A percentile compares a stretch with the other conserved stretches of the same genome.
Evolutionary conservation across 64 coral and sea anemone genomes (phyloP).

Genomic region (Actinia equina): DNA sequence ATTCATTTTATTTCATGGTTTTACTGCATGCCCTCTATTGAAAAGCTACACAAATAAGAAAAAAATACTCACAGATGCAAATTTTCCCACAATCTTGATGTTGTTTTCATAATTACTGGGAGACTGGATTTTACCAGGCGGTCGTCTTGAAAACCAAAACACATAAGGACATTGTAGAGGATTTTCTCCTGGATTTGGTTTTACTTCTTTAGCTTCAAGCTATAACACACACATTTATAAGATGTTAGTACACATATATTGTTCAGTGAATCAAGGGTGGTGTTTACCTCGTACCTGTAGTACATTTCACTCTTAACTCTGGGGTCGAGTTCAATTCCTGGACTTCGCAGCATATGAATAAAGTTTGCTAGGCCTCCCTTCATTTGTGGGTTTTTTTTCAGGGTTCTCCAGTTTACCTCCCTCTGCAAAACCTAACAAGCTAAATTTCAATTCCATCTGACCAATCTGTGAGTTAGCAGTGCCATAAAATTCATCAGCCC

Average conservation of each 20-base stretch:
- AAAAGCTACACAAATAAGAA: not conserved
- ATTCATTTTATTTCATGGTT: not conserved
- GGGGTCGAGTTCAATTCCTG: too few relatives aligned
- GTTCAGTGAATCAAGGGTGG: too few relatives aligned
- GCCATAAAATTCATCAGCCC: too few relatives aligned
- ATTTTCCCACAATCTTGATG: conserved; percentile 97
- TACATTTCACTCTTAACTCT: too few relatives aligned
- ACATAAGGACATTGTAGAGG: conserved; percentile 93
- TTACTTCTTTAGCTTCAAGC: conserved; percentile 69
- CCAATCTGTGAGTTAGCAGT: too few relatives aligned
- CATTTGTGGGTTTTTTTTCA: not conserved
- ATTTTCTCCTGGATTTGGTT: conserved; percentile 69
- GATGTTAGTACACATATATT: not conserved
- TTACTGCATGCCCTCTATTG: not conserved
- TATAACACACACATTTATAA: not conserved
- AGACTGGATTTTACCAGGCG: conserved; percentile 90
- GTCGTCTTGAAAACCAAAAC: conserved; percentile 95
- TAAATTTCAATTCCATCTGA: too few relatives aligned
- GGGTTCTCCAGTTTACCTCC: too few relatives aligned
- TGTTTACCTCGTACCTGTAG: too few relatives aligned
- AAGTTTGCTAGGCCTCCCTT: too few relatives aligned
- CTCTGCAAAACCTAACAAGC: too few relatives aligned
- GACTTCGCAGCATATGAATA: too few relatives aligned
- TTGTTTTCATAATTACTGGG: conserved; percentile 92
- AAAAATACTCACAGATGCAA: conserved; percentile 90